Conservation (phyloP, 1,140 invertebrate genomes). For the Bathynomus jamesi region DNA sequence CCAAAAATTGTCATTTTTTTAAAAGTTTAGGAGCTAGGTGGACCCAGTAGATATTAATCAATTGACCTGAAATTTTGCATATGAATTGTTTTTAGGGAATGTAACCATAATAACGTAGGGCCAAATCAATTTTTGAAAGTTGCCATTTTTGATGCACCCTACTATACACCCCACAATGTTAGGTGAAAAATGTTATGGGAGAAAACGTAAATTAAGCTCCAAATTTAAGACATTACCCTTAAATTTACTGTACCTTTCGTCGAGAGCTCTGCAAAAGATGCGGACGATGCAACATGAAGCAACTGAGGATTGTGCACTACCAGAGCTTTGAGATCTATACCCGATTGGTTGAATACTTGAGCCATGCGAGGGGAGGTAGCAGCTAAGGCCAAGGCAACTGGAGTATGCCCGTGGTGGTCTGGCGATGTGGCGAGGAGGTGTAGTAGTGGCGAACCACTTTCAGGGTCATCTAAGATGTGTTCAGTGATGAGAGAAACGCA, state of each 20-base stretch:
- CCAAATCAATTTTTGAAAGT: no score
- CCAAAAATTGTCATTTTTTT: no score
- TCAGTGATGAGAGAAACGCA: slow-evolving; percentile 22
- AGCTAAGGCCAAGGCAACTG: slow-evolving; percentile 17
- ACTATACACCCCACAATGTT: no score
- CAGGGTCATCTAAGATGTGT: slow-evolving; percentile 11
- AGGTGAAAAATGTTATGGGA: no score
- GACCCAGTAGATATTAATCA: no score
- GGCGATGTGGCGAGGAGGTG: slow-evolving; percentile 24
- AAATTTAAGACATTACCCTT: neutral
- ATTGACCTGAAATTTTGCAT: no score
- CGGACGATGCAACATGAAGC: neutral
- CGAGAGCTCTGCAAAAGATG: neutral
- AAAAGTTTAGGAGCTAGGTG: no score
- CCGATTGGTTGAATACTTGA: neutral
- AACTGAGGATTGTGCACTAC: neutral
- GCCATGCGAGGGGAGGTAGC: neutral
- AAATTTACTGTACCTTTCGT: neutral
- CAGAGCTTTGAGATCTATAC: neutral
- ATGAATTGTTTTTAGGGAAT: no score
- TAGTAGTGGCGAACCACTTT: slow-evolving; percentile 12
- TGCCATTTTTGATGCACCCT: no score
- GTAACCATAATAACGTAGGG: no score
- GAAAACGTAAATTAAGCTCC: no score
- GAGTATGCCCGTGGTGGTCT: slow-evolving; percentile 19